A percentile compares a stretch with the other conserved stretches of the same genome.
These are phyloP conservation scores for Cephalophus harveyi DNA, from an alignment of 2,113 vertebrate species.

Conservation along the genomic window DNA sequence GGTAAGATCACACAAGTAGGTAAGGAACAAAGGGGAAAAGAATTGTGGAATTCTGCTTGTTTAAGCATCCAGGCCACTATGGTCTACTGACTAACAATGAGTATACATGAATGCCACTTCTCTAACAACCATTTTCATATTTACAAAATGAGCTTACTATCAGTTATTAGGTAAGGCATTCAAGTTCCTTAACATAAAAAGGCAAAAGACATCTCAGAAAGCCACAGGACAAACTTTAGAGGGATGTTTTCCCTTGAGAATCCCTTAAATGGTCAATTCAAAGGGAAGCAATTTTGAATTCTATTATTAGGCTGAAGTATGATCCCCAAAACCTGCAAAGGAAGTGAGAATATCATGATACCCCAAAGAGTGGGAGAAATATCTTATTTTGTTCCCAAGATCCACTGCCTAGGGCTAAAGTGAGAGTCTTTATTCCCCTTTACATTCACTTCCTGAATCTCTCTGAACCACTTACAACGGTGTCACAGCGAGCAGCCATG, in stretches of 20 bases:
- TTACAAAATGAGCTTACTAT: constrained; percentile 78
- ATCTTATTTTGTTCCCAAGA: background rate
- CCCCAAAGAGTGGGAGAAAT: background rate
- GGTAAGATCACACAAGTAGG: constrained; percentile 75
- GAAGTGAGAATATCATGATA: constrained; percentile 15
- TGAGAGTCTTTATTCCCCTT: background rate
- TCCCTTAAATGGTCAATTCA: constrained; percentile 38
- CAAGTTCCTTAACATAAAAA: constrained; percentile 77
- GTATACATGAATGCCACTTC: constrained; percentile 76
- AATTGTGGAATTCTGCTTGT: constrained; percentile 78
- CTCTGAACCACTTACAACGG: background rate
- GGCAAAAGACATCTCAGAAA: constrained; percentile 82
- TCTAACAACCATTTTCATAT: constrained; percentile 76
- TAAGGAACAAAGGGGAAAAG: constrained; percentile 61
- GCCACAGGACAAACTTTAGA: constrained; percentile 74
- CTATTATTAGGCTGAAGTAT: constrained; percentile 10
- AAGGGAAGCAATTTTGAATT: constrained; percentile 57
- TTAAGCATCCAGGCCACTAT: constrained; percentile 85
- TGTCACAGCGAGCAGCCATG: background rate
- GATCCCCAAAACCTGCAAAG: constrained; percentile 28
- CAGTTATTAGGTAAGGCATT: constrained; percentile 78
- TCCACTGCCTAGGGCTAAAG: background rate
- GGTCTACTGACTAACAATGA: constrained; percentile 81
- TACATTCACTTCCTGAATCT: background rate
- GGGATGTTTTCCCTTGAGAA: constrained; percentile 69